phyloP scores from a whole-genome alignment of 2,113 vertebrate species.

The Piprites chloris region DNA sequence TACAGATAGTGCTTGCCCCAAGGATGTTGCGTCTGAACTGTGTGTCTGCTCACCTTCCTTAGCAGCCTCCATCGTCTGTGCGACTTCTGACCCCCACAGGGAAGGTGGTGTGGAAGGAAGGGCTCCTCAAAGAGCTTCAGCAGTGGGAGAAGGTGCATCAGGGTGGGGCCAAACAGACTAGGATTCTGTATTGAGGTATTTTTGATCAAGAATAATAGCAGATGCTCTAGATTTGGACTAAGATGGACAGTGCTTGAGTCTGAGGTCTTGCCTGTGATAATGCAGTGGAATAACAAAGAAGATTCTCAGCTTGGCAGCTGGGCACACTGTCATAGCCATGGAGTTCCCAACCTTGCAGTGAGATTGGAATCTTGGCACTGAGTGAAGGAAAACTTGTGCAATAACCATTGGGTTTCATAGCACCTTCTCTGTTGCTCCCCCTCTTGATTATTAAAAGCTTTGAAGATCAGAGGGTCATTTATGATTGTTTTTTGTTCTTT shows the following conservation, averaged over 20 bases:
- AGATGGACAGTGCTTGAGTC: not conserved
- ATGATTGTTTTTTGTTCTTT: slow-evolving; percentile 39
- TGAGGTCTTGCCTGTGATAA: not conserved
- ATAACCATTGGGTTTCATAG: not conserved
- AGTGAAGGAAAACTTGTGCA: not conserved
- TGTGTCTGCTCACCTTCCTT: not conserved
- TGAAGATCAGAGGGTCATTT: slow-evolving; percentile 12
- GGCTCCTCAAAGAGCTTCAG: not conserved
- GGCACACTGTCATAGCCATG: not conserved
- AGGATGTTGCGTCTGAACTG: not conserved
- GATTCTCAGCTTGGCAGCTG: not conserved
- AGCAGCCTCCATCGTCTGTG: not conserved
- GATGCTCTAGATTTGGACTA: not conserved
- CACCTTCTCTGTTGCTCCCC: not conserved
- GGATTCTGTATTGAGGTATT: not conserved
- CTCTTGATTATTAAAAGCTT: not conserved
- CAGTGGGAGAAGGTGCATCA: not conserved
- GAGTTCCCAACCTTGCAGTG: not conserved
- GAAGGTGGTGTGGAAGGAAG: not conserved
- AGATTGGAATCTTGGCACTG: not conserved
- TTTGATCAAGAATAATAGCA: not conserved
- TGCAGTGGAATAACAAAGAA: not conserved
- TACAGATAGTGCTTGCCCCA: not conserved
- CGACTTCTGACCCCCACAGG: not conserved
- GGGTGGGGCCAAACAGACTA: not conserved